phyloP scores from a whole-genome alignment of 1,140 invertebrate genomes.

The Bombus picipes region DNA sequence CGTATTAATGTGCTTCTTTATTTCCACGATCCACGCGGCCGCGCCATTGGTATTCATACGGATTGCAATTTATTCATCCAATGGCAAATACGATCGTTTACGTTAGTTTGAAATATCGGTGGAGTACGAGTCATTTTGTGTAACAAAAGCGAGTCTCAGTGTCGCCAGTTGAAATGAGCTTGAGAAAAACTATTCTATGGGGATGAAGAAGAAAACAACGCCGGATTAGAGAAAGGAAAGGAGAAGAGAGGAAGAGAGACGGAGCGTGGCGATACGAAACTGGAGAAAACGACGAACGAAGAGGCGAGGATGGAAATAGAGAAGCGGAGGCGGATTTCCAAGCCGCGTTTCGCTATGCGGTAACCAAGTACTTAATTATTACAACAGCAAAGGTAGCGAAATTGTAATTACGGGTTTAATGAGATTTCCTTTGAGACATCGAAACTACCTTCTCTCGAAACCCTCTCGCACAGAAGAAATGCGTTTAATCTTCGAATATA shows the following conservation, averaged over 20 bases:
- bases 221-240: no score
- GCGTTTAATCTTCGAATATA: constrained; percentile 10
- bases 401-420: constrained; percentile 53
- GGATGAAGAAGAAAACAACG: no score
- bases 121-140: background rate
- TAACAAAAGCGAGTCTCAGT: background rate
- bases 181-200: background rate
- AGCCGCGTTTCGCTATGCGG: background rate
- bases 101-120: background rate
- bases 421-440: constrained; percentile 38
- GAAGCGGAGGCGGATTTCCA: background rate
- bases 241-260: no score
- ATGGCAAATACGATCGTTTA: background rate
- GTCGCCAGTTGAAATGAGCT: background rate
- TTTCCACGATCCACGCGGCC: background rate
- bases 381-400: background rate
- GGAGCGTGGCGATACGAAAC: no score
- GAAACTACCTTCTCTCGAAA: background rate
- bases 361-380: constrained; percentile 29
- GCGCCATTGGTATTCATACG: background rate
- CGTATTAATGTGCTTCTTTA: background rate
- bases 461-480: background rate
- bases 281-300: no score
- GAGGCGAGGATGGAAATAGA: background rate
- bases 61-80: background rate